Percentiles rank a stretch among this genome's conserved stretches.
These are phyloP conservation scores for Semnornis frantzii DNA, from an alignment of 2,113 vertebrate genomes.

Conservation along the genomic window DNA sequence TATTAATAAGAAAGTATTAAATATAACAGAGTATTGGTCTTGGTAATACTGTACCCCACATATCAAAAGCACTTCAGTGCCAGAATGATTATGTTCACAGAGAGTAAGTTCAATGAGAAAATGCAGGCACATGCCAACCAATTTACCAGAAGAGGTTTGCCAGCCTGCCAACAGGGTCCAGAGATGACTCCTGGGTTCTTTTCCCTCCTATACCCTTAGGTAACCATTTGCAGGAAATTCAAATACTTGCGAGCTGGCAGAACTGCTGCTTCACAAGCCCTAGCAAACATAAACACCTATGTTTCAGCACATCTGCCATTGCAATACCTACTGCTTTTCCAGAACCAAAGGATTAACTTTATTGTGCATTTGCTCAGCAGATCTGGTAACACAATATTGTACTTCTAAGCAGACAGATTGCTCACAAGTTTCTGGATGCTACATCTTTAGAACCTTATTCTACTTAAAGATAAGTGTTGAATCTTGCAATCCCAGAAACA, in stretches of 20 bases:
- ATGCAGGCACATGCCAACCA: not conserved
- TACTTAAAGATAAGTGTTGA: slow-evolving; percentile 74
- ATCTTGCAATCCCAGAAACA: slow-evolving; percentile 73
- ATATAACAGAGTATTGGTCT: not conserved
- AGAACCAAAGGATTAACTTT: slow-evolving; percentile 78
- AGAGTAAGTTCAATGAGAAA: not conserved
- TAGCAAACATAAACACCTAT: slow-evolving; percentile 56
- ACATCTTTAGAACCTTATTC: slow-evolving; percentile 74
- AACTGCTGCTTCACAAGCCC: slow-evolving; percentile 27
- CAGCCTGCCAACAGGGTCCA: not conserved
- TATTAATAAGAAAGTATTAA: not conserved
- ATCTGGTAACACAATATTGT: slow-evolving; percentile 78
- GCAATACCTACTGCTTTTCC: slow-evolving; percentile 68
- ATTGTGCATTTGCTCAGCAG: slow-evolving; percentile 74
- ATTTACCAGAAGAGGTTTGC: not conserved
- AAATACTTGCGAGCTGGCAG: not conserved
- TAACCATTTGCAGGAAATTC: slow-evolving; percentile 53
- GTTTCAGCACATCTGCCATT: slow-evolving; percentile 75
- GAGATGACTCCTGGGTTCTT: not conserved
- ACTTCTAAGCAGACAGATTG: slow-evolving; percentile 72
- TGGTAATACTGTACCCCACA: not conserved
- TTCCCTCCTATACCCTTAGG: not conserved
- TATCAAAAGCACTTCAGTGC: not conserved
- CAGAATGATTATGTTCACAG: not conserved
- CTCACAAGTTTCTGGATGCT: slow-evolving; percentile 76